A percentile compares a stretch with the other conserved stretches of the same genome.
phyloP scores from a whole-genome alignment of 2,888 invertebrate species.

The Coenonympha arcania region DNA sequence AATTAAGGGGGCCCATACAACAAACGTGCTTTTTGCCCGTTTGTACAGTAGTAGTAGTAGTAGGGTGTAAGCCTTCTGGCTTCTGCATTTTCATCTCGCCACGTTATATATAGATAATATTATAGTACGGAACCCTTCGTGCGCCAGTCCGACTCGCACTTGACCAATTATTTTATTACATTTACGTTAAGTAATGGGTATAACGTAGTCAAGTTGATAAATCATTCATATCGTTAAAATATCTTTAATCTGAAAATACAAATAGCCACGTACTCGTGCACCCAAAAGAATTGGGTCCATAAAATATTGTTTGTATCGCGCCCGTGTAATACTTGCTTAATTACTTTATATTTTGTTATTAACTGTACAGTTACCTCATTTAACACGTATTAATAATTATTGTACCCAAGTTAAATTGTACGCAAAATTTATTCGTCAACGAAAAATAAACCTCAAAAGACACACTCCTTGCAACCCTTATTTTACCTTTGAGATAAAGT shows the following conservation, averaged over 20 bases:
- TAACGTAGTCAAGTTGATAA: neutral
- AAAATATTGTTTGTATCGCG: neutral
- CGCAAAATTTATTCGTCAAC: neutral
- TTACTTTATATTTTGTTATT: constrained; percentile 1
- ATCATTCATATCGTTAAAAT: neutral
- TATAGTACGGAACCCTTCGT: no score
- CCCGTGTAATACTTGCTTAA: neutral
- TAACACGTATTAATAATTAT: constrained; percentile 1
- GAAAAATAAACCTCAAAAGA: neutral
- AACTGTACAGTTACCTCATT: neutral
- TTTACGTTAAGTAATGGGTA: no score
- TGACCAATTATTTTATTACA: no score
- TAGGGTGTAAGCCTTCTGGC: no score
- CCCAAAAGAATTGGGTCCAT: neutral
- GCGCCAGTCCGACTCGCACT: no score
- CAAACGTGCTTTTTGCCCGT: no score
- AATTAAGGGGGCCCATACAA: no score
- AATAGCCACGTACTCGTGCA: neutral
- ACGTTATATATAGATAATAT: no score
- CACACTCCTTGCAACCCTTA: no score
- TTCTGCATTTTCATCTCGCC: no score
- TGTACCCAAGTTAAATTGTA: neutral
- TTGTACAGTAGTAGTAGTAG: no score
- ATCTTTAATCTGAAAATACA: neutral
- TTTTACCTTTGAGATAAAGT: no score